These are phyloP conservation scores for Charaxes varanes DNA, from an alignment of 1,140 invertebrate species.

Conservation along the genomic window DNA sequence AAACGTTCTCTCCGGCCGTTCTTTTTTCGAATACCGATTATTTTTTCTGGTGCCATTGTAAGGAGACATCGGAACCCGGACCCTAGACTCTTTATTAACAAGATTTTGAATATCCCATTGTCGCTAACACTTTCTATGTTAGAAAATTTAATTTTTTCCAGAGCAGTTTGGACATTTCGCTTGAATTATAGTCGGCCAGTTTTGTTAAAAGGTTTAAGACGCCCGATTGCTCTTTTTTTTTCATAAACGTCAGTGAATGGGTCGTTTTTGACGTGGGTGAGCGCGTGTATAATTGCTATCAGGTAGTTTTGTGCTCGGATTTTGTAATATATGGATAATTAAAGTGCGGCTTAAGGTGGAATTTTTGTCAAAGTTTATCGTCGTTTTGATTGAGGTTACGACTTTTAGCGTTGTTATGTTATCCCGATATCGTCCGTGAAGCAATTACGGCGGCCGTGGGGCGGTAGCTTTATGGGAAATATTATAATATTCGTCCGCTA, in stretches of 20 bases:
- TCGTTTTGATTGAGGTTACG: conserved; percentile 69
- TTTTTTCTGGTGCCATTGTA: conserved; percentile 35
- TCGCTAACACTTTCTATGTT: conserved; percentile 70
- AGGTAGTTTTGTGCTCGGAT: conserved; percentile 55
- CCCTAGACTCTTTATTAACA: conserved; percentile 69
- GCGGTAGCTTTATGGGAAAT: conserved; percentile 60
- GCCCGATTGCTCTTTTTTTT: conserved; percentile 50
- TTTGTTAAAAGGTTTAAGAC: conserved; percentile 65
- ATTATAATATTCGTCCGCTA: conserved; percentile 48
- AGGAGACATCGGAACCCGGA: conserved; percentile 32
- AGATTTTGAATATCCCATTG: conserved; percentile 70
- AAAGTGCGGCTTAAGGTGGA: conserved; percentile 66
- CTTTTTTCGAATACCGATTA: conserved; percentile 48
- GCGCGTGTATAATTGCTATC: conserved; percentile 67
- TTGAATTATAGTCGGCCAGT: conserved; percentile 68
- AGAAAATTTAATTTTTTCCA: conserved; percentile 43
- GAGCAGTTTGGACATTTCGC: conserved; percentile 66
- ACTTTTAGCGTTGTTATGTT: conserved; percentile 36
- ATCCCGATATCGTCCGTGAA: conserved; percentile 35
- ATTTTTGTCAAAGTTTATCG: conserved; percentile 71
- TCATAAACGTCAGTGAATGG: conserved; percentile 55
- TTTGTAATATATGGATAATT: conserved; percentile 70
- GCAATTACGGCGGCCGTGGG: conserved; percentile 27
- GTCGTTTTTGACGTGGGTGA: conserved; percentile 64
- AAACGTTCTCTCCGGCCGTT: conserved; percentile 29